These are phyloP conservation scores for Lottia scabra DNA, from an alignment of 2,888 invertebrate species.

Conservation along the genomic window DNA sequence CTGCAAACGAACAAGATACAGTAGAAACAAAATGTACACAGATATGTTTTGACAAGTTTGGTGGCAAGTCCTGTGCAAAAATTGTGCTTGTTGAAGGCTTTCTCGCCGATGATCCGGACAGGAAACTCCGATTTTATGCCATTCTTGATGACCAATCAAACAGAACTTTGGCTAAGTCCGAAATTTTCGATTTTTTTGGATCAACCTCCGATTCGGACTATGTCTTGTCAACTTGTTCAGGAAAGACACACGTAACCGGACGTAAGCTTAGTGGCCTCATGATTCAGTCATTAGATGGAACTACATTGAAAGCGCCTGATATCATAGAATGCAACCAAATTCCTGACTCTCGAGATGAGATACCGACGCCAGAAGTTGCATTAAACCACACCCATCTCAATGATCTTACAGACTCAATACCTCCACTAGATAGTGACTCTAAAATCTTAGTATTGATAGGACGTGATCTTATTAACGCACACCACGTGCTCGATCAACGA, in stretches of 20 bases:
- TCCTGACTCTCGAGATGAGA: neutral
- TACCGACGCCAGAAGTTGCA: constrained; percentile 16
- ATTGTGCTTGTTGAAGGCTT: neutral
- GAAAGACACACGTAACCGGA: neutral
- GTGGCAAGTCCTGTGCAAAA: neutral
- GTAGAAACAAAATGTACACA: neutral
- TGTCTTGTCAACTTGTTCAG: neutral
- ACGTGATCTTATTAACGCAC: constrained; percentile 25
- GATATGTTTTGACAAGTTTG: neutral
- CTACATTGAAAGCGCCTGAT: neutral
- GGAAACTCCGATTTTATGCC: neutral
- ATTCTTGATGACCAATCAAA: neutral
- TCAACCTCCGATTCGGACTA: neutral
- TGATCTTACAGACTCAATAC: constrained; percentile 25
- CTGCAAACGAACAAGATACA: neutral
- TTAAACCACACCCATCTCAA: constrained; percentile 21
- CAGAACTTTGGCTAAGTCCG: neutral
- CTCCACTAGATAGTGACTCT: constrained; percentile 22
- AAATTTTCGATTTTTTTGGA: neutral
- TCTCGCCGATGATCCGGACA: neutral
- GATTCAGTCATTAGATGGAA: neutral
- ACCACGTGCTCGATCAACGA: constrained; percentile 27
- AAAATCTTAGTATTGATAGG: constrained; percentile 27
- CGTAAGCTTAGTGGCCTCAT: neutral
- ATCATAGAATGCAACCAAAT: neutral